Evolutionary conservation across 2,113 vertebrate species (phyloP).

Genomic region (Gila orcuttii): DNA sequence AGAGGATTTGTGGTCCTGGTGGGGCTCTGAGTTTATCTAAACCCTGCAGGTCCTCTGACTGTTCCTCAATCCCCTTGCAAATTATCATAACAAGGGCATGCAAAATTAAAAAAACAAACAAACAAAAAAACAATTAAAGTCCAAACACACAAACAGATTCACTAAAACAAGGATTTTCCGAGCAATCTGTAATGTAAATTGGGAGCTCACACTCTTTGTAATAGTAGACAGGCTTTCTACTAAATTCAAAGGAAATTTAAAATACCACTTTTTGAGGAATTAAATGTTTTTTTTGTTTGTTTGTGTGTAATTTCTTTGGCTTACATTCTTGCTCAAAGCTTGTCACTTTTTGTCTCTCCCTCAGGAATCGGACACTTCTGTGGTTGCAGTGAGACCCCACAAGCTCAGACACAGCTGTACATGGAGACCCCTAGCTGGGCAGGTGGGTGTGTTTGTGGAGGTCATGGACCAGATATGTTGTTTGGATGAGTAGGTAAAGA

Average conservation of each 20-base stretch:
- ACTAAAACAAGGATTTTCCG: constrained; percentile 19
- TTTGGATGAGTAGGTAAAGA: neutral
- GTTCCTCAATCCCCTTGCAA: constrained; percentile 42
- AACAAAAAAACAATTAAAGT: neutral
- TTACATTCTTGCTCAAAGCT: constrained; percentile 4
- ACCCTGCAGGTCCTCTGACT: constrained; percentile 54
- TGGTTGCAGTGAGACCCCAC: constrained; percentile 53
- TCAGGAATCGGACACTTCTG: constrained; percentile 54
- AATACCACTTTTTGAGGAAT: constrained; percentile 8
- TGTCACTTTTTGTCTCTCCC: constrained; percentile 49
- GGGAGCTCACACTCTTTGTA: constrained; percentile 40
- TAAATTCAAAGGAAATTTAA: neutral
- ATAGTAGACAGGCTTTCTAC: neutral
- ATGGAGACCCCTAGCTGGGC: constrained; percentile 63
- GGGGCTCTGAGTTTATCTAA: constrained; percentile 55
- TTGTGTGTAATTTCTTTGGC: neutral
- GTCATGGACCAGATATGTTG: neutral
- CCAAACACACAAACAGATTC: constrained; percentile 8
- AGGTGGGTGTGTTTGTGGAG: constrained; percentile 50
- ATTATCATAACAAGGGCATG: constrained; percentile 60
- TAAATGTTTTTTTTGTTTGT: neutral
- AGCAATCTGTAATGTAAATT: constrained; percentile 25
- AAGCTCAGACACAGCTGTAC: constrained; percentile 54
- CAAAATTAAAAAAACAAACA: neutral
- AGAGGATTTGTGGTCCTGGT: constrained; percentile 21